A percentile compares a stretch with the other conserved stretches of the same genome.
Evolutionary conservation across 2,113 vertebrate genomes (phyloP).

Genomic region (Nesoenas mayeri): DNA sequence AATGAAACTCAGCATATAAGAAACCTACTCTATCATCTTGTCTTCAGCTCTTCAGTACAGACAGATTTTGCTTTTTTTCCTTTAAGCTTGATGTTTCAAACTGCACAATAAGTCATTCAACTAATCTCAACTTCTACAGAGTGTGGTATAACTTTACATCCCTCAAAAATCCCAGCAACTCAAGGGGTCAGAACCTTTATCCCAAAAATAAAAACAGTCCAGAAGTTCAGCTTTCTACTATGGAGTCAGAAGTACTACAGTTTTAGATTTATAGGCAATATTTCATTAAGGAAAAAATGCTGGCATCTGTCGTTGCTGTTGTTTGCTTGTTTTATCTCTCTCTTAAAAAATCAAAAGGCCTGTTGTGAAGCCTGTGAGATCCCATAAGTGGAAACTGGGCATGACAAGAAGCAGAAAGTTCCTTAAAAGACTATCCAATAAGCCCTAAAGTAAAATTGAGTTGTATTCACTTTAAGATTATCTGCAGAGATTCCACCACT

Average conservation of each 20-base stretch:
- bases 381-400: background rate
- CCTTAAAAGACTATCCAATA: background rate
- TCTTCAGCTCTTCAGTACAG: background rate
- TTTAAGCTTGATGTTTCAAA: background rate
- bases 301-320: background rate
- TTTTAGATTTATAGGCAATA: background rate
- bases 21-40: background rate
- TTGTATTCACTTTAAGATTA: background rate
- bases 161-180: background rate
- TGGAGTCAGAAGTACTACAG: rapidly evolving
- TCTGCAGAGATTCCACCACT: constrained; percentile 14
- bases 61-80: background rate
- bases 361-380: background rate
- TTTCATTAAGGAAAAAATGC: background rate
- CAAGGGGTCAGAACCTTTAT: background rate
- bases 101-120: background rate
- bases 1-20: background rate
- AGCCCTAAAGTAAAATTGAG: background rate
- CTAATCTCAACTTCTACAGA: background rate
- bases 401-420: background rate
- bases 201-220: background rate
- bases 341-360: background rate
- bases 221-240: background rate
- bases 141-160: background rate
- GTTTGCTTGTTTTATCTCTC: background rate